Percentiles rank a stretch among this genome's conserved stretches.
Conservation (phyloP, 1,140 invertebrate species). For the Drosophila equinoxialis region DNA sequence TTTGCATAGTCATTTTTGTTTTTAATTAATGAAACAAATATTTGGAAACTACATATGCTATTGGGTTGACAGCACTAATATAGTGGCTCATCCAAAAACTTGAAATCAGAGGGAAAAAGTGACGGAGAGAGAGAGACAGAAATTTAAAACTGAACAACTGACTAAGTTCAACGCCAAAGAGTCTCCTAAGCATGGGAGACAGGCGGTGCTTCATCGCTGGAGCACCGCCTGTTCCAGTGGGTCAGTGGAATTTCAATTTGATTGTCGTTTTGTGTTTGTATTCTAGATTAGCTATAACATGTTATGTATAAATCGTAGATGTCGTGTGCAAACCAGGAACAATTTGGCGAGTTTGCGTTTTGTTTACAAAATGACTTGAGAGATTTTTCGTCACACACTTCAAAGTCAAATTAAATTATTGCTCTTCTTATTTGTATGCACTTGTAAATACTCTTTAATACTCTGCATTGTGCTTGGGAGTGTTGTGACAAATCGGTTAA, state of each 20-base stretch:
- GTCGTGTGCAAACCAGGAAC: conserved; percentile 19
- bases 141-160: neutral
- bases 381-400: conserved; percentile 4
- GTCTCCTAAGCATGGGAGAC: conserved; percentile 6
- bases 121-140: neutral
- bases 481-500: too few relatives aligned
- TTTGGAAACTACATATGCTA: conserved; percentile 23
- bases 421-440: neutral
- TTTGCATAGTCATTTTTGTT: conserved; percentile 38
- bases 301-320: neutral
- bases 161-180: neutral
- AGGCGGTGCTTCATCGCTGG: conserved; percentile 37
- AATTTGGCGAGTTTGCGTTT: conserved; percentile 18
- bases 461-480: too few relatives aligned
- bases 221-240: conserved; percentile 46
- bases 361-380: conserved; percentile 18
- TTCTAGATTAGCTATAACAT: conserved; percentile 9
- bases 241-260: conserved; percentile 30
- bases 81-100: neutral
- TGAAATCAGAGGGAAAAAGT: neutral
- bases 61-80: conserved; percentile 21
- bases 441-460: neutral
- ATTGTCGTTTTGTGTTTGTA: conserved; percentile 25
- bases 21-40: conserved; percentile 22
- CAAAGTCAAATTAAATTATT: conserved; percentile 10